Evolutionary conservation across 2,888 invertebrate genomes (phyloP).

Genomic region (Loripinus fragilis): DNA sequence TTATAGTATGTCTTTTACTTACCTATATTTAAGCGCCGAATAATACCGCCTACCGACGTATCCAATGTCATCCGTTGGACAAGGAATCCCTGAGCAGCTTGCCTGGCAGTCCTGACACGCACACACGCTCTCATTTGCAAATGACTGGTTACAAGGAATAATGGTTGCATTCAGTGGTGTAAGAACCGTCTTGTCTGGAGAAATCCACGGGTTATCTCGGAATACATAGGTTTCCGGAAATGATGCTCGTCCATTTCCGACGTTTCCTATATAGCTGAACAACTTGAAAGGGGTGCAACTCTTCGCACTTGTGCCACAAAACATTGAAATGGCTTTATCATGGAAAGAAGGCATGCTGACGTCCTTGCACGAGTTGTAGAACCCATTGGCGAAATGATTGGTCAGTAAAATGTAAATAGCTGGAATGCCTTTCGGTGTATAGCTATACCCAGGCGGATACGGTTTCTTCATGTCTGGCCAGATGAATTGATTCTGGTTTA

Average conservation of each 20-base stretch:
- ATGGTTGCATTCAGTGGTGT: background rate
- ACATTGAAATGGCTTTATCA: conserved; percentile 1
- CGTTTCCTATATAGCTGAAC: background rate
- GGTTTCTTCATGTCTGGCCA: background rate
- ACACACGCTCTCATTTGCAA: background rate
- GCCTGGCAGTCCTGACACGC: background rate
- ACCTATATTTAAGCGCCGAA: too few species aligned
- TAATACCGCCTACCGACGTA: too few species aligned
- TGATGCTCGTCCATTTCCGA: background rate
- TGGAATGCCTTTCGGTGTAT: background rate
- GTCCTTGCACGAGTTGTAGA: conserved; percentile 1
- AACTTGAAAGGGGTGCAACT: background rate
- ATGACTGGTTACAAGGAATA: background rate
- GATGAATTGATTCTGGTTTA: background rate
- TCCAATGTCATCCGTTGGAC: too few species aligned
- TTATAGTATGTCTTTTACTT: too few species aligned
- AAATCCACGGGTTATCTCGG: background rate
- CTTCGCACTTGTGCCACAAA: background rate
- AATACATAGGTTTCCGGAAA: background rate
- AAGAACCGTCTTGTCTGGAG: background rate
- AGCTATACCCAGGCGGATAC: background rate
- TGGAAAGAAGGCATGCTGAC: background rate
- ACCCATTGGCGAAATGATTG: background rate
- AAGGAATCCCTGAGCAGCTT: background rate
- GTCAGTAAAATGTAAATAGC: background rate